A percentile compares a stretch with the other conserved stretches of the same genome.
These are phyloP conservation scores for Apodemia zela DNA, from an alignment of 2,888 invertebrate genomes.

Conservation along the genomic window DNA sequence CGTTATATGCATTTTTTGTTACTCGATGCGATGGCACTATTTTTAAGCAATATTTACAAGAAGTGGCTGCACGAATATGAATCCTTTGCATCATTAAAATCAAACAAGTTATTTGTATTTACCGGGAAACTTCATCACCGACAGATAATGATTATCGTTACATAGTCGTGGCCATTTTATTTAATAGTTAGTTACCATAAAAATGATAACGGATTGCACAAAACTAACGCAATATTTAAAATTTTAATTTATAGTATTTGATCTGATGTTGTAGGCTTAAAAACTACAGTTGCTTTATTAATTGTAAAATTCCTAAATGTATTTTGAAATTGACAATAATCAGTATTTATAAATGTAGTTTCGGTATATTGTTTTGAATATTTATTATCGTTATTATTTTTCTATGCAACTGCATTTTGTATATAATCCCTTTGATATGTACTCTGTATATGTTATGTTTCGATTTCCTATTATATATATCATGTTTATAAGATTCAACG, in stretches of 20 bases:
- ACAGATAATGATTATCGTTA: constrained; percentile 23
- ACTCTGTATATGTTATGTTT: constrained; percentile 37
- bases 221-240: constrained; percentile 48
- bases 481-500: constrained; percentile 54
- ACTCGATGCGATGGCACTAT: constrained; percentile 2
- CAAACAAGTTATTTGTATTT: constrained; percentile 17
- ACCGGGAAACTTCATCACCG: neutral
- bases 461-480: constrained; percentile 28
- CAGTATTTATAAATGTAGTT: constrained; percentile 63
- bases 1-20: constrained; percentile 20
- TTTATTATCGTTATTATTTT: constrained; percentile 73
- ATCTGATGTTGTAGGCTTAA: constrained; percentile 42
- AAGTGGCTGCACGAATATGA: constrained; percentile 7
- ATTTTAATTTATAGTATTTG: constrained; percentile 39
- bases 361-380: constrained; percentile 62
- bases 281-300: constrained; percentile 14
- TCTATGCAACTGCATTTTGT: constrained; percentile 58
- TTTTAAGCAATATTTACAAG: constrained; percentile 1
- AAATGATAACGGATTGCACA: constrained; percentile 47
- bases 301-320: constrained; percentile 37
- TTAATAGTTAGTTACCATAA: constrained; percentile 39
- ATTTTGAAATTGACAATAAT: constrained; percentile 75
- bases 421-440: constrained; percentile 19
- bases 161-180: constrained; percentile 23
- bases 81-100: neutral